phyloP scores from a whole-genome alignment of 2,797 vertebrate species.

The Chaetodon trifasciatus region DNA sequence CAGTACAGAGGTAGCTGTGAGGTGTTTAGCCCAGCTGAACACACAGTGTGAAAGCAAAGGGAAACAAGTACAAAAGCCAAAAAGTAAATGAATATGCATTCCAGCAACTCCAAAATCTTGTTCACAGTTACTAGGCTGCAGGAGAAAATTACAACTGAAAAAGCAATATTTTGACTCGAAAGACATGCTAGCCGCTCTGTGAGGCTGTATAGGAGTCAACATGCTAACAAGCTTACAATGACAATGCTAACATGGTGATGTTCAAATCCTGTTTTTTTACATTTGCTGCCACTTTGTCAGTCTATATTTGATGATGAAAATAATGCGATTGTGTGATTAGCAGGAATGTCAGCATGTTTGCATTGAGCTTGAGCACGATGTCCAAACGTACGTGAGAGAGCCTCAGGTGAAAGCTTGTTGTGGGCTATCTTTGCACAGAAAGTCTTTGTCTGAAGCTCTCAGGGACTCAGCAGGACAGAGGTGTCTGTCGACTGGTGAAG shows the following conservation, averaged over 20 bases:
- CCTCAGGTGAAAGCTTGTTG: background rate
- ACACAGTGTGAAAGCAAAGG: background rate
- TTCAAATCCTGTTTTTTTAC: too few species aligned
- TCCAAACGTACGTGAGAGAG: background rate
- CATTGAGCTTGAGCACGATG: background rate
- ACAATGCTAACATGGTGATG: background rate
- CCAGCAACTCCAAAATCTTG: background rate
- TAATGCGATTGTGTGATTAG: background rate
- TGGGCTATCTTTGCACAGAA: background rate
- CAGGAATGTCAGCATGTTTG: background rate
- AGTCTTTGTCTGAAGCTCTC: constrained; percentile 7
- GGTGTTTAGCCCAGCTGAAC: background rate
- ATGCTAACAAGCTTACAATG: background rate
- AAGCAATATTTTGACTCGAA: background rate
- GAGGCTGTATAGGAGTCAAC: background rate
- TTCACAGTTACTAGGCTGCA: background rate
- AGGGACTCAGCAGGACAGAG: background rate
- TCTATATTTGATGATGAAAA: too few species aligned
- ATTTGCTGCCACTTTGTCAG: too few species aligned
- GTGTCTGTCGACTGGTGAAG: background rate
- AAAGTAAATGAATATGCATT: background rate
- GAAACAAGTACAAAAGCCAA: background rate
- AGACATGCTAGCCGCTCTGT: background rate
- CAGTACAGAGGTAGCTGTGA: background rate
- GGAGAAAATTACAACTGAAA: background rate